Percentiles rank a stretch among this genome's conserved stretches.
Evolutionary conservation across 2,113 vertebrate genomes (phyloP).

Genomic region (Barbus barbus): DNA sequence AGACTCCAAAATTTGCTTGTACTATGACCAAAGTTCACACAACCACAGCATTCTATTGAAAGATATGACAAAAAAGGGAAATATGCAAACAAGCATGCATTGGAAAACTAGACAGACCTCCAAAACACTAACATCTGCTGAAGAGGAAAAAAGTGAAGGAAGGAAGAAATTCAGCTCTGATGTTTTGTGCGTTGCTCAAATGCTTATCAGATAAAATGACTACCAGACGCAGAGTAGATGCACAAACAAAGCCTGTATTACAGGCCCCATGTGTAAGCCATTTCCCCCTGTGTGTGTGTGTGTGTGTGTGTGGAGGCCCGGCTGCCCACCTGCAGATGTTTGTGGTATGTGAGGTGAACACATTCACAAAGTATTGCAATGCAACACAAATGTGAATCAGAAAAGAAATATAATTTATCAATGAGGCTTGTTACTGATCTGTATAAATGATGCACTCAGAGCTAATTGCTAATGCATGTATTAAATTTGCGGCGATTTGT

Average conservation of each 20-base stretch:
- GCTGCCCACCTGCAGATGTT: too few relatives aligned
- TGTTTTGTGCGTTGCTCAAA: slow-evolving; percentile 43
- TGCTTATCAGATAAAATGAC: slow-evolving; percentile 69
- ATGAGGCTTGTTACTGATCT: background rate
- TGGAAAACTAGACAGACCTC: slow-evolving; percentile 3
- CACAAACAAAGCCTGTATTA: slow-evolving; percentile 57
- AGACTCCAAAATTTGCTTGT: background rate
- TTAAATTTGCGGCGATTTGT: background rate
- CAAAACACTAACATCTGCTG: slow-evolving; percentile 20
- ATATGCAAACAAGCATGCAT: slow-evolving; percentile 21
- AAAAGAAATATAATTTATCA: background rate
- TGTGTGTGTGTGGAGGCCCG: slow-evolving; percentile 41
- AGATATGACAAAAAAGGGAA: background rate
- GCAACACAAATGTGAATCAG: background rate
- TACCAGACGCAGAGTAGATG: slow-evolving; percentile 65
- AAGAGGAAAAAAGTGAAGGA: slow-evolving; percentile 20
- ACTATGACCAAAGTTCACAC: background rate
- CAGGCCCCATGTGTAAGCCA: slow-evolving; percentile 67
- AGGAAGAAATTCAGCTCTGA: slow-evolving; percentile 36
- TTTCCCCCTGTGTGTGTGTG: slow-evolving; percentile 56
- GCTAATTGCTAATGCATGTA: background rate
- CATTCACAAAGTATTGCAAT: background rate
- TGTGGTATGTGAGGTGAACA: background rate
- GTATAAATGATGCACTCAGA: background rate
- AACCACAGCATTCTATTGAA: background rate